Percentiles rank a stretch among this genome's conserved stretches.
Conservation (phyloP, 2,113 vertebrate genomes). For the pig (Sus scrofa) region T2T-Sscrofa CM000818.6:34725001-34725500, state of each 20-base stretch:
- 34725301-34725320: conserved; percentile 23
- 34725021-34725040: too few relatives aligned
- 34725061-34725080: too few relatives aligned
- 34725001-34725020: too few relatives aligned
- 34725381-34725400: background rate
- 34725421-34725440: background rate
- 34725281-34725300: background rate
- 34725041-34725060: too few relatives aligned
- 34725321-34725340: background rate
- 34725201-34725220: background rate
- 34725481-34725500: background rate
- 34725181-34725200: background rate
- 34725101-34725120: too few relatives aligned
- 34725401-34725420: background rate
- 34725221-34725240: background rate
- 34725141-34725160: background rate
- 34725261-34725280: background rate
- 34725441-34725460: background rate
- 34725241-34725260: background rate
- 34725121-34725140: background rate
- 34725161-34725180: background rate
- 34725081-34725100: too few relatives aligned
- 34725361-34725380: conserved; percentile 17
- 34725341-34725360: conserved; percentile 17
- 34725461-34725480: background rate